A percentile compares a stretch with the other conserved stretches of the same genome.
Evolutionary conservation across 2,797 vertebrate genomes (phyloP).

Genomic region (Varecia variegata): DNA sequence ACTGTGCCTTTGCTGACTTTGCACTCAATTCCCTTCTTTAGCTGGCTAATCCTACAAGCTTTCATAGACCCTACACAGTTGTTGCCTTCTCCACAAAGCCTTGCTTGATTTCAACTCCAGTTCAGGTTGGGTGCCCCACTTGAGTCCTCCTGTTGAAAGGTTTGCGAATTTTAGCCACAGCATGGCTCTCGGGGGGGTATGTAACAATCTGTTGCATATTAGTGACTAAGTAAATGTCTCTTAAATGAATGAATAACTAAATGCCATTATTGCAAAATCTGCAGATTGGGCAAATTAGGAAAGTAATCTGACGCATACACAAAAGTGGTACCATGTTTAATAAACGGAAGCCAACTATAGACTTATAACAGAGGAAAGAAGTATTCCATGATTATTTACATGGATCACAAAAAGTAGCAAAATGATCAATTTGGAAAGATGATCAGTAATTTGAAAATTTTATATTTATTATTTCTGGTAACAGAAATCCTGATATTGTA

Average conservation of each 20-base stretch:
- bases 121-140: background rate
- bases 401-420: conserved; percentile 33
- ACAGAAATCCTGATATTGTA: background rate
- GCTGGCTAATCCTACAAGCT: background rate
- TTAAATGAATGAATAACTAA: conserved; percentile 31
- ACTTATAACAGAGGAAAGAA: conserved; percentile 15
- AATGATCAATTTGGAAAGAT: conserved; percentile 43
- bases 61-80: background rate
- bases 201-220: background rate
- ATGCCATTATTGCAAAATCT: background rate
- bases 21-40: background rate
- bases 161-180: background rate
- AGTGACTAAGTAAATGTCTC: background rate
- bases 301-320: conserved; percentile 27
- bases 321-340: background rate
- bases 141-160: background rate
- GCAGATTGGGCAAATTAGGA: background rate
- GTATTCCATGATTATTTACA: conserved; percentile 51
- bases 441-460: conserved; percentile 38
- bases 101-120: background rate
- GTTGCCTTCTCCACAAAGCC: background rate
- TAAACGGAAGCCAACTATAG: conserved; percentile 58
- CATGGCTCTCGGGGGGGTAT: background rate
- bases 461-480: conserved; percentile 34
- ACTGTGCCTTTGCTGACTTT: background rate